Evolutionary conservation across 2,113 vertebrate species (phyloP).

Genomic region (Sakesphorus luctuosus): DNA sequence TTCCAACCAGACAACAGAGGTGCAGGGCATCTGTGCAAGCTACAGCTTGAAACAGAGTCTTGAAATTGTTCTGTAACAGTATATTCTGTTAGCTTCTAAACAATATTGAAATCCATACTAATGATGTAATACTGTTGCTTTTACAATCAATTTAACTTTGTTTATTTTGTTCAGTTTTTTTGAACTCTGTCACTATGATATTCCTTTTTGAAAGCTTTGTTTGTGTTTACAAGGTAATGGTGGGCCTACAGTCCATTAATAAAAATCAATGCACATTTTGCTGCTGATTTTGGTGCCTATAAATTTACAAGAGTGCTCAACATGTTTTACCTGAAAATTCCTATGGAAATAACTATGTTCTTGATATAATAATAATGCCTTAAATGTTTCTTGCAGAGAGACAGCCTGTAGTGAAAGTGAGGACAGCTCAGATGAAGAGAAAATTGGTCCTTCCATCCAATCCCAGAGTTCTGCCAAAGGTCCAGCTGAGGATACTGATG

Average conservation of each 20-base stretch:
- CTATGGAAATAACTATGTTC: background rate
- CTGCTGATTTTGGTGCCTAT: background rate
- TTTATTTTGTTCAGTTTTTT: background rate
- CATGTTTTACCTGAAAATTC: background rate
- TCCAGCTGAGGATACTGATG: conserved; percentile 36
- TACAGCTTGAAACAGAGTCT: background rate
- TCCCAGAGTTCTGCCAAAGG: conserved; percentile 25
- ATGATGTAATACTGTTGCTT: background rate
- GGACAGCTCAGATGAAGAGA: conserved; percentile 74
- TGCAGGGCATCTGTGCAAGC: background rate
- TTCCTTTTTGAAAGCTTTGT: background rate
- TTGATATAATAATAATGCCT: background rate
- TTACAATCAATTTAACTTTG: background rate
- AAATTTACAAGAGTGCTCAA: background rate
- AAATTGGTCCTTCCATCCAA: conserved; percentile 81
- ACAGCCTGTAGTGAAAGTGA: conserved; percentile 50
- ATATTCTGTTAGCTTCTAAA: background rate
- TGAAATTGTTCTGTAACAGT: background rate
- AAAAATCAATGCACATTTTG: fast-evolving
- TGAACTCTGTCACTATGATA: background rate
- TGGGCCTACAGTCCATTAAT: background rate
- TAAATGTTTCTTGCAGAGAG: conserved; percentile 20
- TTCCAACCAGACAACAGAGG: background rate
- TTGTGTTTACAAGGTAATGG: background rate
- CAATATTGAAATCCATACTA: background rate